These are phyloP conservation scores for Nothoprocta perdicaria DNA, from an alignment of 2,113 vertebrate species.

Conservation along the genomic window DNA sequence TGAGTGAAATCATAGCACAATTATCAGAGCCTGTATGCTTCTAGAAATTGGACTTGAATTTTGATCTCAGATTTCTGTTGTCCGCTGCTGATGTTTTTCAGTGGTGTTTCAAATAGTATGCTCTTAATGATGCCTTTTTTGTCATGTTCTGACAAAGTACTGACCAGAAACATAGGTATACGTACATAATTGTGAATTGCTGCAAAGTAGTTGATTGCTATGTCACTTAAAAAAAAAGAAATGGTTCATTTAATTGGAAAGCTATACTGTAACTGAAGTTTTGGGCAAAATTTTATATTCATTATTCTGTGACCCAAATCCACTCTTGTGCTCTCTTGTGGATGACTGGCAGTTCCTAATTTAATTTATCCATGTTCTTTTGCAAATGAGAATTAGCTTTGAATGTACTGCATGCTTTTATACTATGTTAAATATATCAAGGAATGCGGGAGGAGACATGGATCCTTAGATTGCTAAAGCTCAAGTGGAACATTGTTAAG, in stretches of 20 bases:
- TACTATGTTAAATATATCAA: not conserved
- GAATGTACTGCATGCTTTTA: not conserved
- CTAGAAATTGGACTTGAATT: not conserved
- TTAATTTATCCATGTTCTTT: slow-evolving; percentile 23
- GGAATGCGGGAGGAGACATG: not conserved
- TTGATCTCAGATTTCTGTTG: not conserved
- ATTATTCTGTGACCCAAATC: slow-evolving; percentile 48
- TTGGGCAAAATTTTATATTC: slow-evolving; percentile 29
- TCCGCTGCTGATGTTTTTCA: not conserved
- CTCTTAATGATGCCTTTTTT: not conserved
- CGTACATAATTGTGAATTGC: not conserved
- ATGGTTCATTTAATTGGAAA: not conserved
- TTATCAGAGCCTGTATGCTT: not conserved
- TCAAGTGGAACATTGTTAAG: not conserved
- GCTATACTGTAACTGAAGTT: not conserved
- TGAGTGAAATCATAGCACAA: not conserved
- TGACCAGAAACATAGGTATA: not conserved
- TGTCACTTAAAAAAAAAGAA: not conserved
- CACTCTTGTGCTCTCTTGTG: not conserved
- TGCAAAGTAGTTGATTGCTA: not conserved
- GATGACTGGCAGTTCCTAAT: slow-evolving; percentile 40
- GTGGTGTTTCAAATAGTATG: not conserved
- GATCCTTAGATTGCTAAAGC: not conserved
- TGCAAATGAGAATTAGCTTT: not conserved
- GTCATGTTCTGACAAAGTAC: not conserved